Evolutionary conservation across 2,888 invertebrate species (phyloP).

Genomic region (Himalopsyche japonica): DNA sequence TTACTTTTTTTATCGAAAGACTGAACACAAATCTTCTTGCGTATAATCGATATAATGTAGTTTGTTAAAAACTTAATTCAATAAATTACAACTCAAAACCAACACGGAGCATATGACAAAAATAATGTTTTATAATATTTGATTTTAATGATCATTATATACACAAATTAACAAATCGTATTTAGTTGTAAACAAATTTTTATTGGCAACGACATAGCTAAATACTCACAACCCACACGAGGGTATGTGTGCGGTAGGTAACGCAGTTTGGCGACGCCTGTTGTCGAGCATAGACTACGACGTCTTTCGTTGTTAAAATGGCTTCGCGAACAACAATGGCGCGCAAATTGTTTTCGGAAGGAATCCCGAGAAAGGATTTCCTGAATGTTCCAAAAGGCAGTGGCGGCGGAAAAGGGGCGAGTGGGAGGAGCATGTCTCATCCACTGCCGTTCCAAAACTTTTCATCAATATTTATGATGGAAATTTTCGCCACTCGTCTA

Average conservation of each 20-base stretch:
- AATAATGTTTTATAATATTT: too few species aligned
- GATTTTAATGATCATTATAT: too few species aligned
- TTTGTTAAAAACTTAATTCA: too few species aligned
- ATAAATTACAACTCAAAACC: too few species aligned
- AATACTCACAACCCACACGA: too few species aligned
- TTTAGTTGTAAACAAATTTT: too few species aligned
- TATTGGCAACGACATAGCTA: too few species aligned
- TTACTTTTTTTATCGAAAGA: too few species aligned
- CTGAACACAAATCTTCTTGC: too few species aligned
- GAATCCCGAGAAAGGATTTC: slow-evolving; percentile 37
- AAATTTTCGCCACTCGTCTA: slow-evolving; percentile 8
- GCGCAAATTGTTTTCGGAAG: slow-evolving; percentile 40
- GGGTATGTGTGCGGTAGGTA: not conserved
- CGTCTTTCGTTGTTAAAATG: slow-evolving; percentile 17
- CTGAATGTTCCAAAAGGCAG: slow-evolving; percentile 15
- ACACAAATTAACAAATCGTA: too few species aligned
- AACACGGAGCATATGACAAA: too few species aligned
- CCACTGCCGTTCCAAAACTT: slow-evolving; percentile 19
- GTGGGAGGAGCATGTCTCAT: not conserved
- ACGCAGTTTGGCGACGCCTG: not conserved
- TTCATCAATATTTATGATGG: slow-evolving; percentile 38
- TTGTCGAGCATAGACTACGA: not conserved
- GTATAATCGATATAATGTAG: too few species aligned
- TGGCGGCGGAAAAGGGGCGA: not conserved
- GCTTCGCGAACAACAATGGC: slow-evolving; percentile 33